These are phyloP conservation scores for Clarias platycephalus DNA, from an alignment of 2,797 vertebrate genomes.

Conservation along the genomic window DNA sequence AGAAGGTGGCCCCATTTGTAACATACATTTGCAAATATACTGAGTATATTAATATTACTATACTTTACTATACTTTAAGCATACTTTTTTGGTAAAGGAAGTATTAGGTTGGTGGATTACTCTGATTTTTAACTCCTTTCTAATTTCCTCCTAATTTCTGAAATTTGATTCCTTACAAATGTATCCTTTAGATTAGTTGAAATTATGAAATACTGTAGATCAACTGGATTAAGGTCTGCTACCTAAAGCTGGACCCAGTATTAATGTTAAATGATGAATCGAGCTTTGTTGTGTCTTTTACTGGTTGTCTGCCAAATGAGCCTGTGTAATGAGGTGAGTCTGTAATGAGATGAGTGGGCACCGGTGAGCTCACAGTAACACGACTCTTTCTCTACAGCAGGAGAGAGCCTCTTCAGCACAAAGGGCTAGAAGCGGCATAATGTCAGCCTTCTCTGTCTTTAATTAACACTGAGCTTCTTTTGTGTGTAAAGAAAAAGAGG, in stretches of 20 bases:
- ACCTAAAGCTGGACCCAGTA: not conserved
- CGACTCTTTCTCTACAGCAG: slow-evolving; percentile 35
- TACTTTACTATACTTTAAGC: no score
- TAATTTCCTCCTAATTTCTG: not conserved
- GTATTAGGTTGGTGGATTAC: not conserved
- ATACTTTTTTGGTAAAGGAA: no score
- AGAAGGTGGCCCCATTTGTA: no score
- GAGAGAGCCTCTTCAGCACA: slow-evolving; percentile 55
- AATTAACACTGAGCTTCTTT: slow-evolving; percentile 48
- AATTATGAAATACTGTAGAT: slow-evolving; percentile 41
- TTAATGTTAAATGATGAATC: slow-evolving; percentile 14
- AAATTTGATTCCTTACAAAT: not conserved
- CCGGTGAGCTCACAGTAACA: slow-evolving; percentile 38
- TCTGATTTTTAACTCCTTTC: not conserved
- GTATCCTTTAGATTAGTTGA: not conserved
- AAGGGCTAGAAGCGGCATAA: slow-evolving; percentile 54
- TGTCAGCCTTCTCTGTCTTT: slow-evolving; percentile 48
- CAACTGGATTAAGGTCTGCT: not conserved
- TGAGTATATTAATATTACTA: no score
- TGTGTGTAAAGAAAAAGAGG: slow-evolving; percentile 26
- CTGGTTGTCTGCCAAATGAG: slow-evolving; percentile 4
- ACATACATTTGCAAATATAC: no score
- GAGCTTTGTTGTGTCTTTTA: slow-evolving; percentile 24
- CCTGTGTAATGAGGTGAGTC: slow-evolving; percentile 44
- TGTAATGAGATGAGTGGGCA: slow-evolving; percentile 62